These are phyloP conservation scores for Ptychodera flava DNA, from an alignment of 35 echinoderm and acorn worm genomes.

Conservation along the genomic window DNA sequence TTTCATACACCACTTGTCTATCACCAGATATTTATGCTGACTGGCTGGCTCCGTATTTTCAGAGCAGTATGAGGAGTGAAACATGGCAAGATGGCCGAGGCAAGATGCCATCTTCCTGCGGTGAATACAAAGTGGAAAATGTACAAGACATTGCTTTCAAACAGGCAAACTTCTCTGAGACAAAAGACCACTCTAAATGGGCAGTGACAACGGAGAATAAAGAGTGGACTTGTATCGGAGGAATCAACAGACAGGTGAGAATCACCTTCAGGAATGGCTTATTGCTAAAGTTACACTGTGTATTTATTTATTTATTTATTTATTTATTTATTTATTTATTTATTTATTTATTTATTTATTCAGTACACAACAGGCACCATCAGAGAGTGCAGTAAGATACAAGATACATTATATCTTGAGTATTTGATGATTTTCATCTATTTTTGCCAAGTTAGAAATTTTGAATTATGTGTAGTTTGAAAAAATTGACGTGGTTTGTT, in stretches of 20 bases:
- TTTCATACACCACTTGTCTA: not conserved
- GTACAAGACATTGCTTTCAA: constrained; percentile 18
- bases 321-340: not conserved
- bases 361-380: not conserved
- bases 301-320: not conserved
- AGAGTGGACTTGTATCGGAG: constrained; percentile 29
- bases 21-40: constrained; percentile 25
- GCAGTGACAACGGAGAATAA: constrained; percentile 12
- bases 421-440: not conserved
- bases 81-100: constrained; percentile 27
- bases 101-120: constrained; percentile 18
- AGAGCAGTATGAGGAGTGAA: constrained; percentile 11
- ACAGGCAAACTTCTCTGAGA: not conserved
- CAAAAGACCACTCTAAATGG: constrained; percentile 46
- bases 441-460: not conserved
- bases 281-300: not conserved
- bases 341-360: not conserved
- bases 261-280: not conserved
- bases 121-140: constrained; percentile 11
- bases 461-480: not conserved
- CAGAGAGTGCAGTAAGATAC: not conserved
- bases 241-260: constrained; percentile 33
- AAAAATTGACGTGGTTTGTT: not conserved
- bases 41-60: constrained; percentile 36
- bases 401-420: not conserved